A percentile compares a stretch with the other conserved stretches of the same genome.
These are phyloP conservation scores for Meteorus colon DNA, from an alignment of 2,888 invertebrate species.

Conservation along the genomic window DNA sequence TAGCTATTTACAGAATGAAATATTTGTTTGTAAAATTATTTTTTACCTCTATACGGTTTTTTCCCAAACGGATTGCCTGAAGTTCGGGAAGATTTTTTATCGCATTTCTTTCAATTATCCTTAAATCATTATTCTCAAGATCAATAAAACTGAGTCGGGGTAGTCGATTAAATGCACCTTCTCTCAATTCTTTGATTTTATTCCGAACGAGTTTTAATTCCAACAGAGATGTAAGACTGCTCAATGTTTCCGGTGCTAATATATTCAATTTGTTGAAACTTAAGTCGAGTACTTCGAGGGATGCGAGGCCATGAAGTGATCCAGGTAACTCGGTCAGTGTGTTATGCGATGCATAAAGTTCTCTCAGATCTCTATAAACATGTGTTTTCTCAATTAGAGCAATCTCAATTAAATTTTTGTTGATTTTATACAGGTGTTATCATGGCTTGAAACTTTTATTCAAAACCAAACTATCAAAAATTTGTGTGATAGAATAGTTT, in stretches of 20 bases:
- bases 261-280: conserved; percentile 85
- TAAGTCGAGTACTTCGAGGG: conserved; percentile 83
- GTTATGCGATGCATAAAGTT: conserved; percentile 86
- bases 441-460: background rate
- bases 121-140: conserved; percentile 87
- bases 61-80: conserved; percentile 80
- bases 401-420: conserved; percentile 17
- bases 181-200: conserved; percentile 81
- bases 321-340: conserved; percentile 82
- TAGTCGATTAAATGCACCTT: conserved; percentile 83
- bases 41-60: conserved; percentile 81
- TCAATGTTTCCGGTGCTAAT: conserved; percentile 81
- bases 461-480: background rate
- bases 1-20: conserved; percentile 9
- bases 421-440: background rate
- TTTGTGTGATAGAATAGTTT: background rate
- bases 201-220: conserved; percentile 85
- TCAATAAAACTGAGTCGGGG: conserved; percentile 83
- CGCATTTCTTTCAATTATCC: conserved; percentile 82
- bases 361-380: conserved; percentile 79
- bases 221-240: conserved; percentile 80
- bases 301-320: conserved; percentile 80
- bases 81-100: conserved; percentile 82
- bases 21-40: background rate
- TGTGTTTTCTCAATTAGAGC: conserved; percentile 11